Evolutionary conservation across 2,113 vertebrate genomes (phyloP).

Genomic region (Petrocephalus microphthalmus): DNA sequence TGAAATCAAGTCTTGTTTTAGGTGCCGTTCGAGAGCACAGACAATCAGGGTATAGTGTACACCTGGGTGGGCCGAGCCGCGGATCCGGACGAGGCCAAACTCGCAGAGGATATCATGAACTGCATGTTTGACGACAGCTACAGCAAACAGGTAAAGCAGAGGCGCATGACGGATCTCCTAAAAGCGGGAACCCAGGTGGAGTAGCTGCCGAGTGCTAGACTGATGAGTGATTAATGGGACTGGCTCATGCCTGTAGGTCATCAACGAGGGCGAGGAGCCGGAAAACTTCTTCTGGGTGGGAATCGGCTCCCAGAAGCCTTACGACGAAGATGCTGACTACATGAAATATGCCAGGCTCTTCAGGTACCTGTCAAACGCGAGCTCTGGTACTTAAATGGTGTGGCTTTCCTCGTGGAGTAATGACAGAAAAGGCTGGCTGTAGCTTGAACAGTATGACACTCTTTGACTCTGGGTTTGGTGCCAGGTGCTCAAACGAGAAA

Average conservation of each 20-base stretch:
- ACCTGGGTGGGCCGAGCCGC: slow-evolving; percentile 92
- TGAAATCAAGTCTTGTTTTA: slow-evolving; percentile 37
- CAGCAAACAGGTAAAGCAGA: slow-evolving; percentile 82
- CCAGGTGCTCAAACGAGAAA: slow-evolving; percentile 94
- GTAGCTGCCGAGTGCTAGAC: neutral
- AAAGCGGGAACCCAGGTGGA: neutral
- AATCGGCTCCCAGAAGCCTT: slow-evolving; percentile 84
- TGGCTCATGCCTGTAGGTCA: slow-evolving; percentile 67
- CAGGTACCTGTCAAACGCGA: slow-evolving; percentile 58
- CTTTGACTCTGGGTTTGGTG: neutral
- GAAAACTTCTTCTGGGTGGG: slow-evolving; percentile 99
- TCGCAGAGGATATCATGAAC: slow-evolving; percentile 94
- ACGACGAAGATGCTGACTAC: slow-evolving; percentile 87
- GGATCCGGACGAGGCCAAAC: slow-evolving; percentile 87
- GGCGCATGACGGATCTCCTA: neutral
- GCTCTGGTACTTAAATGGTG: neutral
- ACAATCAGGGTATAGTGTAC: slow-evolving; percentile 95
- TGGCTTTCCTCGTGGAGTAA: neutral
- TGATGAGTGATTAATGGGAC: neutral
- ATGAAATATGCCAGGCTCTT: slow-evolving; percentile 94
- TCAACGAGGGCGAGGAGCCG: slow-evolving; percentile 91
- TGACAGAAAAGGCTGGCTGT: neutral
- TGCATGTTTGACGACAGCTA: slow-evolving; percentile 91
- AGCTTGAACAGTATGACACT: neutral
- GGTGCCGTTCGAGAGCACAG: slow-evolving; percentile 96